Percentiles rank a stretch among this genome's conserved stretches.
phyloP scores from a whole-genome alignment of 2,888 invertebrate species.

The Eledona agricola region DNA sequence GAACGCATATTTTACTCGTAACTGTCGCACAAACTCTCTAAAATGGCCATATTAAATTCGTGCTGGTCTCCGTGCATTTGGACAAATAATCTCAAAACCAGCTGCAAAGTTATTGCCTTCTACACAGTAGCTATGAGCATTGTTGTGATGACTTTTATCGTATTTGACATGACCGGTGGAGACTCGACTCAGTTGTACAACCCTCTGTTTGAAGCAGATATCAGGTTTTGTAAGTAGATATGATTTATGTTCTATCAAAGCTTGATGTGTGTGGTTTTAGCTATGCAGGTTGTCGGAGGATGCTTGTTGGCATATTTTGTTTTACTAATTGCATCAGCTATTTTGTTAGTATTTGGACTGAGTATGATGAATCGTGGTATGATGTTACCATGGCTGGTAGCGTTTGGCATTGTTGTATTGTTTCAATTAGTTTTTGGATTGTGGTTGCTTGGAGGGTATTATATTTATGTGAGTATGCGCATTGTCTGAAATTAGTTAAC shows the following conservation, averaged over 20 bases:
- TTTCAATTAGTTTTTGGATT: constrained; percentile 84
- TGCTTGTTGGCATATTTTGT: constrained; percentile 70
- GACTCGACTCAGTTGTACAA: constrained; percentile 89
- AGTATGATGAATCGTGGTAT: constrained; percentile 78
- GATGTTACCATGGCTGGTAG: constrained; percentile 81
- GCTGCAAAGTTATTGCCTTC: constrained; percentile 79
- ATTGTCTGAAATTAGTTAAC: background rate
- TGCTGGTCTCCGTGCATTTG: constrained; percentile 92
- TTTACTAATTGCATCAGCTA: constrained; percentile 67
- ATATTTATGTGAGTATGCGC: constrained; percentile 81
- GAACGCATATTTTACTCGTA: no score
- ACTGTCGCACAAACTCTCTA: no score
- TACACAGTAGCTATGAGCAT: constrained; percentile 81
- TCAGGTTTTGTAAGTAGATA: constrained; percentile 73
- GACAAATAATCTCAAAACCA: constrained; percentile 79
- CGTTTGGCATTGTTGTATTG: constrained; percentile 73
- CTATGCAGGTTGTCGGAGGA: constrained; percentile 76
- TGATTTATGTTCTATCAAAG: constrained; percentile 7
- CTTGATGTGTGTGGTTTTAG: constrained; percentile 64
- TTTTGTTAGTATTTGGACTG: constrained; percentile 71
- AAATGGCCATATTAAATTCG: constrained; percentile 77
- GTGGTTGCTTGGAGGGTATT: constrained; percentile 89
- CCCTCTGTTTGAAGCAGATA: constrained; percentile 88
- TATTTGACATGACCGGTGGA: constrained; percentile 85
- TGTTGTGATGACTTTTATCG: constrained; percentile 76